Percentiles rank a stretch among this genome's conserved stretches.
phyloP scores from a whole-genome alignment of 2,113 vertebrate species.

The Hemibates koningsi region DNA sequence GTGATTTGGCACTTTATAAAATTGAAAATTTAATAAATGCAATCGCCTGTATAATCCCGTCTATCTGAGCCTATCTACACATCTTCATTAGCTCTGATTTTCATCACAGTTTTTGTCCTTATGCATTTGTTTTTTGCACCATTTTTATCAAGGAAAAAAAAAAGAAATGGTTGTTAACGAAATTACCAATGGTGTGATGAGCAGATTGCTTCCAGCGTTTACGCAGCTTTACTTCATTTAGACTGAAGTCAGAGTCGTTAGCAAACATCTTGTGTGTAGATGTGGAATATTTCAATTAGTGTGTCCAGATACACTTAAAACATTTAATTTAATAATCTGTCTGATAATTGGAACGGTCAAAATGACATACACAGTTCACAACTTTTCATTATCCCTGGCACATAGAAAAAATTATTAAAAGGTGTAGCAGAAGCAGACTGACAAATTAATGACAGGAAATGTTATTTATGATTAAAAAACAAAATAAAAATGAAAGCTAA shows the following conservation, averaged over 20 bases:
- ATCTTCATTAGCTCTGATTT: background rate
- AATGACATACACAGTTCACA: background rate
- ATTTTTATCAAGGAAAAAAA: background rate
- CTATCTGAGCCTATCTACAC: background rate
- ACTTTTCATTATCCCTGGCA: background rate
- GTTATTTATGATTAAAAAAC: background rate
- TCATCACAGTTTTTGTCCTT: background rate
- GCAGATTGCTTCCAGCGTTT: background rate
- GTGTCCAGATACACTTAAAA: background rate
- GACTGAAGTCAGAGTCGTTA: background rate
- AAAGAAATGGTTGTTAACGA: background rate
- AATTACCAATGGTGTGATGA: too few species aligned
- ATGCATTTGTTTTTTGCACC: rapidly evolving
- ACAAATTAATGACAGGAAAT: background rate
- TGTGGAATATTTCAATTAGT: background rate
- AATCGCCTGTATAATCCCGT: background rate
- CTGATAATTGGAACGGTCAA: background rate
- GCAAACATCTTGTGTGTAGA: background rate
- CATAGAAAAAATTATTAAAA: background rate
- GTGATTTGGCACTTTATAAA: background rate
- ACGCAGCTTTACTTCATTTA: background rate
- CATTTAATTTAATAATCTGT: background rate
- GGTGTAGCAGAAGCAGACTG: background rate
- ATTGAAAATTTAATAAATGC: background rate
- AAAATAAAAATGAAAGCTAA: background rate